phyloP scores from a whole-genome alignment of 2,113 vertebrate genomes.

The Apodemus sylvaticus region DNA sequence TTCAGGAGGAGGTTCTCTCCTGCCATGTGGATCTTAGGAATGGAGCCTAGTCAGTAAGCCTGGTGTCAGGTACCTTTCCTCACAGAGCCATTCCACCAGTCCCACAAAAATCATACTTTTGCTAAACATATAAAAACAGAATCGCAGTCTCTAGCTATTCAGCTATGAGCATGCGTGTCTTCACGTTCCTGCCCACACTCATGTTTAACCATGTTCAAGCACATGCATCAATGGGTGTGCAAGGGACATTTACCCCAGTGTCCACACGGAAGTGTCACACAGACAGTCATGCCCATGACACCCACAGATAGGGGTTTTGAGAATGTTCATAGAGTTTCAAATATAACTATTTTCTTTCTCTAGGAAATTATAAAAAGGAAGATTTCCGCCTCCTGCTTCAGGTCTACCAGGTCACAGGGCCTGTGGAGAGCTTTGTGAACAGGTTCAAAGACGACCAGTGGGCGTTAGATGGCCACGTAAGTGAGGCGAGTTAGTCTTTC shows the following conservation, averaged over 20 bases:
- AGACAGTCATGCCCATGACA: neutral
- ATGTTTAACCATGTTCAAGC: neutral
- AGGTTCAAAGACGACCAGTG: constrained; percentile 98
- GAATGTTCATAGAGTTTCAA: neutral
- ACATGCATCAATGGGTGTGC: accelerated
- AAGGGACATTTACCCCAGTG: neutral
- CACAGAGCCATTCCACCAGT: too few species aligned
- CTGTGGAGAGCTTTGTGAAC: constrained; percentile 94
- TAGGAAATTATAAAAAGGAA: constrained; percentile 95
- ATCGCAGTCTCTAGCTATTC: neutral
- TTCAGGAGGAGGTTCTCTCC: too few species aligned
- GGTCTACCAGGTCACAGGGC: constrained; percentile 94
- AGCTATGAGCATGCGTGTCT: neutral
- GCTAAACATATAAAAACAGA: neutral
- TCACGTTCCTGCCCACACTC: neutral
- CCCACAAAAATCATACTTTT: neutral
- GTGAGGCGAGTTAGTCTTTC: constrained; percentile 71
- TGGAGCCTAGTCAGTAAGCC: neutral
- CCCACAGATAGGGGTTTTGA: neutral
- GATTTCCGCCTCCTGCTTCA: constrained; percentile 97
- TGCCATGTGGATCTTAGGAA: neutral
- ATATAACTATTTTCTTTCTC: constrained; percentile 8
- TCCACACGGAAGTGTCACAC: neutral
- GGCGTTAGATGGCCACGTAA: constrained; percentile 97
- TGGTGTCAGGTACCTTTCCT: neutral